These are phyloP conservation scores for Pristiophorus japonicus DNA, from an alignment of 2,113 vertebrate genomes.

Conservation along the genomic window DNA sequence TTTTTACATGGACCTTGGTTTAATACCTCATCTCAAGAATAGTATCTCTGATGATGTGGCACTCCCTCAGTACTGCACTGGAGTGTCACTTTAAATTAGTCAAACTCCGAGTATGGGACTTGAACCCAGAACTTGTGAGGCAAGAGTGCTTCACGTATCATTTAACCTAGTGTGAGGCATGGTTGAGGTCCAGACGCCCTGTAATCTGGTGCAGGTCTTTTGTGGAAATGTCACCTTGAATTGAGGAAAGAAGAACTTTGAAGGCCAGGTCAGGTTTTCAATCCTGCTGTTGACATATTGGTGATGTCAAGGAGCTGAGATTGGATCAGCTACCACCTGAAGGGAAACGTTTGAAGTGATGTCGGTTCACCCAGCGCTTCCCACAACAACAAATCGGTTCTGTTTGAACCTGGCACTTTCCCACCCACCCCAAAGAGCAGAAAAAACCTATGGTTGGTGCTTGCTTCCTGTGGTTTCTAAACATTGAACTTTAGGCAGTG, in stretches of 20 bases:
- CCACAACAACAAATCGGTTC: not conserved
- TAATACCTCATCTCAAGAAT: not conserved
- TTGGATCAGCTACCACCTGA: not conserved
- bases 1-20: not conserved
- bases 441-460: not conserved
- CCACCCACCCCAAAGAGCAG: not conserved
- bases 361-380: not conserved
- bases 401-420: not conserved
- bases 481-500: not conserved
- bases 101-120: not conserved
- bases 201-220: not conserved
- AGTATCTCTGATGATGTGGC: not conserved
- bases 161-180: not conserved
- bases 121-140: not conserved
- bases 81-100: not conserved
- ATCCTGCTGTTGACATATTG: not conserved
- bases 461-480: not conserved
- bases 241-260: not conserved
- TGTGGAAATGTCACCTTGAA: not conserved
- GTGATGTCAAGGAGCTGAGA: not conserved
- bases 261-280: not conserved
- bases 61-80: not conserved
- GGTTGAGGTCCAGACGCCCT: not conserved
- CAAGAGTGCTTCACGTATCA: not conserved
- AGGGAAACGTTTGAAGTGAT: not conserved